A percentile compares a stretch with the other conserved stretches of the same genome.
Conservation (phyloP, 2,113 vertebrate species). For the Callocephalon fimbriatum region DNA sequence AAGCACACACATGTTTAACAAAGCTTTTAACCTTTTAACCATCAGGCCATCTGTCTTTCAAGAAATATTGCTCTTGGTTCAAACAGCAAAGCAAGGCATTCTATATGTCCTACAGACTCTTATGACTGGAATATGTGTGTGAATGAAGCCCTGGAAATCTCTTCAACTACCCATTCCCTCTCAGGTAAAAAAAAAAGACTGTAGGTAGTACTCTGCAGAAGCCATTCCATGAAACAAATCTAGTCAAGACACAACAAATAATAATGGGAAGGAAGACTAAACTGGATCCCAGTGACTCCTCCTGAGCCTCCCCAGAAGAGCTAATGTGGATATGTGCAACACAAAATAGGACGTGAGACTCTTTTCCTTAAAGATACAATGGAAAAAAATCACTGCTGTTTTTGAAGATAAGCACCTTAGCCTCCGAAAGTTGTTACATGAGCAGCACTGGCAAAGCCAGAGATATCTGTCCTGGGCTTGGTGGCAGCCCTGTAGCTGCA, state of each 20-base stretch:
- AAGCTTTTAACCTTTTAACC: conserved; percentile 70
- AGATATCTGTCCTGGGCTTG: background rate
- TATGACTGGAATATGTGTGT: background rate
- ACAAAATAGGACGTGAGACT: rapidly evolving
- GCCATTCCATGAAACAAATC: background rate
- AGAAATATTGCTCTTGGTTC: conserved; percentile 36
- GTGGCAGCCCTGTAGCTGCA: background rate
- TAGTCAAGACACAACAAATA: background rate
- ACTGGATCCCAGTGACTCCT: background rate
- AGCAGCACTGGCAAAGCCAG: background rate
- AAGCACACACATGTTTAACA: conserved; percentile 36
- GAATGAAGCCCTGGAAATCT: background rate
- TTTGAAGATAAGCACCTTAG: background rate
- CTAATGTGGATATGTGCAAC: background rate
- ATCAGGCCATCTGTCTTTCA: conserved; percentile 18
- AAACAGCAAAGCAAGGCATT: background rate
- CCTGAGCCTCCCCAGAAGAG: background rate
- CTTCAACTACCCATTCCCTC: background rate
- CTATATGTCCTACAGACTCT: background rate
- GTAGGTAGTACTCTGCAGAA: background rate
- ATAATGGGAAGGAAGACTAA: background rate
- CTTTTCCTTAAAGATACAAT: background rate
- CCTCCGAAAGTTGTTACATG: rapidly evolving
- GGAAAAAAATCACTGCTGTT: background rate
- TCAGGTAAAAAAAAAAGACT: background rate